phyloP scores from a whole-genome alignment of 2,113 vertebrate genomes.

The Bubo blakistoni region DNA sequence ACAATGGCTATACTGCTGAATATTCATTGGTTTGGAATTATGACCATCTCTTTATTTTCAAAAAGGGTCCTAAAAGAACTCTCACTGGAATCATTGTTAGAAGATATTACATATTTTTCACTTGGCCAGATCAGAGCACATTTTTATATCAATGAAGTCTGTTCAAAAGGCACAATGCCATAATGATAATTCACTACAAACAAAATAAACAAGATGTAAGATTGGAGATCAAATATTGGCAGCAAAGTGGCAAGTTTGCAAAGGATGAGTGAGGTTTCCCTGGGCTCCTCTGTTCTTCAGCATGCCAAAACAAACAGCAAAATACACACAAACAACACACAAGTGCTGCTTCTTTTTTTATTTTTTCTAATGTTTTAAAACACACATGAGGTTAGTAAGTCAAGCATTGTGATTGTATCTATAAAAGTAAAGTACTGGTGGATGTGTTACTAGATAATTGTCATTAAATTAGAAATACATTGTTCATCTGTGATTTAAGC shows the following conservation, averaged over 20 bases:
- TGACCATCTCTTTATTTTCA: constrained; percentile 33
- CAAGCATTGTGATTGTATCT: neutral
- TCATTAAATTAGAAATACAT: neutral
- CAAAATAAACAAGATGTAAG: constrained; percentile 74
- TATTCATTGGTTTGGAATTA: constrained; percentile 38
- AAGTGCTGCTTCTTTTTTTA: neutral
- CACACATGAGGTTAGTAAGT: neutral
- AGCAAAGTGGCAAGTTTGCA: constrained; percentile 59
- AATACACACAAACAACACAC: neutral
- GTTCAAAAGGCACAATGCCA: constrained; percentile 70
- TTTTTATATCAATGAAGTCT: constrained; percentile 70
- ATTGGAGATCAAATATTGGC: constrained; percentile 73
- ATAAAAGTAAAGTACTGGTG: neutral
- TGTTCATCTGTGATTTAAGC: neutral
- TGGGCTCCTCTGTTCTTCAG: neutral
- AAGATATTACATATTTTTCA: constrained; percentile 44
- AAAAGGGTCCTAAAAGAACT: neutral
- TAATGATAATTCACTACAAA: constrained; percentile 71
- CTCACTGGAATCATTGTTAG: constrained; percentile 1
- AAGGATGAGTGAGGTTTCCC: constrained; percentile 58
- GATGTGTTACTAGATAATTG: neutral
- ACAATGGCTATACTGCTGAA: neutral
- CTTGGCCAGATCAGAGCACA: constrained; percentile 60
- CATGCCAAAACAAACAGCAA: constrained; percentile 56
- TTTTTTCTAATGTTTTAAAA: neutral